phyloP scores from a whole-genome alignment of 2,113 vertebrate species.

The Salminus brasiliensis region DNA sequence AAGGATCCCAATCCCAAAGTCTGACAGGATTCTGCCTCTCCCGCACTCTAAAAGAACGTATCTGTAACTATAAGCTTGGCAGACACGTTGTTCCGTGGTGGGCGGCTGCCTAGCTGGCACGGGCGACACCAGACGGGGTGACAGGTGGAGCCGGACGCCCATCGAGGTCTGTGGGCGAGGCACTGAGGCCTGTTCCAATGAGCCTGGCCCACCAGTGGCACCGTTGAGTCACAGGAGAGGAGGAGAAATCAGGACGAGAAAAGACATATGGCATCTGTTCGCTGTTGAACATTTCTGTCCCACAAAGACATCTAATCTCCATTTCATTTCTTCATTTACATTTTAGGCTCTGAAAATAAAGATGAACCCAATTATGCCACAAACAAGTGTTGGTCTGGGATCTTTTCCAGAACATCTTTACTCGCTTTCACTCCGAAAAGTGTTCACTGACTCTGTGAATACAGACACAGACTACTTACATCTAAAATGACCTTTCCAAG shows the following conservation, averaged over 20 bases:
- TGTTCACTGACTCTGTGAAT: background rate
- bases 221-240: slow-evolving; percentile 39
- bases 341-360: background rate
- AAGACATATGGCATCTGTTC: slow-evolving; percentile 51
- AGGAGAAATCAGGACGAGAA: slow-evolving; percentile 29
- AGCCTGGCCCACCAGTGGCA: slow-evolving; percentile 9
- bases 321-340: background rate
- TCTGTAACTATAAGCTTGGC: slow-evolving; percentile 16
- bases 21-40: background rate
- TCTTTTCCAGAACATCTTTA: background rate
- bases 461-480: too few relatives aligned
- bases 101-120: slow-evolving; percentile 33
- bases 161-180: slow-evolving; percentile 31
- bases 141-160: slow-evolving; percentile 45
- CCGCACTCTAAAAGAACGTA: background rate
- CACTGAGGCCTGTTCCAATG: slow-evolving; percentile 18
- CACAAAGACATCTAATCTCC: background rate
- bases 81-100: slow-evolving; percentile 6
- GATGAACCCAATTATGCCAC: slow-evolving; percentile 2
- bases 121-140: slow-evolving; percentile 41
- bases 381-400: background rate
- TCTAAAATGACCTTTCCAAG: background rate
- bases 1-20: background rate
- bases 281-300: slow-evolving; percentile 22
- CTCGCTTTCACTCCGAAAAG: background rate